A percentile compares a stretch with the other conserved stretches of the same genome.
Conservation (phyloP, 2,113 vertebrate genomes). For the Anolis carolinensis region DNA sequence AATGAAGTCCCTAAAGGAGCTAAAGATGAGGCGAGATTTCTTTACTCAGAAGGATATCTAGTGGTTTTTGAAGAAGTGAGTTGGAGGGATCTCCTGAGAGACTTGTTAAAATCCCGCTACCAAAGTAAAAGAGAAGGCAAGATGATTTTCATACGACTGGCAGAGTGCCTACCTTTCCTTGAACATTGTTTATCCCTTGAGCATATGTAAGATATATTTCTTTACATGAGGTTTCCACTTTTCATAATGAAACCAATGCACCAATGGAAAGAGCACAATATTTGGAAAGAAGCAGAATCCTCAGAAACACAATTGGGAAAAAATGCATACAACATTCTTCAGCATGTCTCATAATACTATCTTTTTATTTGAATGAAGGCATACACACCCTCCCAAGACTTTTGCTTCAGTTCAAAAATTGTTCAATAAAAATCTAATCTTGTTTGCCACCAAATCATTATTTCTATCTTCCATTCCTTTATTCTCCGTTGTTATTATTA, state of each 20-base stretch:
- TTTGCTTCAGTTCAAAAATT: background rate
- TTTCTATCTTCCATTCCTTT: background rate
- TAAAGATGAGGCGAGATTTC: background rate
- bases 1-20: background rate
- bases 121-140: background rate
- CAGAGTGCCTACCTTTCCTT: background rate
- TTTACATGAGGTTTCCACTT: background rate
- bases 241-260: background rate
- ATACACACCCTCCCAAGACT: background rate
- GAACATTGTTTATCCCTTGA: background rate
- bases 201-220: slow-evolving; percentile 21
- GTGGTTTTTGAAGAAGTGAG: background rate
- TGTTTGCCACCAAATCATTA: background rate
- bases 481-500: background rate
- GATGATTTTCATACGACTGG: background rate
- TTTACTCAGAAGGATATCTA: background rate
- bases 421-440: background rate
- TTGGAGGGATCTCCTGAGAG: background rate
- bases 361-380: background rate
- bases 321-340: background rate
- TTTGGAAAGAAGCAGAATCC: background rate
- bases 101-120: background rate
- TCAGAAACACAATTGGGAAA: background rate
- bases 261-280: background rate
- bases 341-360: background rate